Percentiles rank a stretch among this genome's conserved stretches.
phyloP scores from a whole-genome alignment of 2,113 vertebrate genomes.

The Planiliza haematocheilus region DNA sequence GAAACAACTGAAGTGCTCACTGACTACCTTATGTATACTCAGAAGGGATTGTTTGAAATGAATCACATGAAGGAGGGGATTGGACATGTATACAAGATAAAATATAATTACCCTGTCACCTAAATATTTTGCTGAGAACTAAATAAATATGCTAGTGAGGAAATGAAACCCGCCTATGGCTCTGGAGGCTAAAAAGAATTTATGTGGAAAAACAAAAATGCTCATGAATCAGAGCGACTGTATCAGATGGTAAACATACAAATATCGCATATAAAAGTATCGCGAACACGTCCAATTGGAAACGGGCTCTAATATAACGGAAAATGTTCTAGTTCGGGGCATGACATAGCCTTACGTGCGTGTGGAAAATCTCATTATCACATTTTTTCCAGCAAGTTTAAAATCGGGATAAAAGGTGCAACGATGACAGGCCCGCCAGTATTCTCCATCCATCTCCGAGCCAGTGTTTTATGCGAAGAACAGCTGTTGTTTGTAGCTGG shows the following conservation, averaged over 20 bases:
- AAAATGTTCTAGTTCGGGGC: not conserved
- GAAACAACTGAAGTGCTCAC: conserved; percentile 67
- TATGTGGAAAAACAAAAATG: conserved; percentile 38
- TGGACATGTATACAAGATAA: conserved; percentile 78
- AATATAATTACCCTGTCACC: conserved; percentile 80
- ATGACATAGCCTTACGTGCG: conserved; percentile 22
- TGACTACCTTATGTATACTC: conserved; percentile 80
- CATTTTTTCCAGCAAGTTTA: conserved; percentile 48
- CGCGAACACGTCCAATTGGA: conserved; percentile 14
- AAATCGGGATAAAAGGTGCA: conserved; percentile 58
- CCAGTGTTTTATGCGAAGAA: conserved; percentile 42
- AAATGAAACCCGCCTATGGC: conserved; percentile 72
- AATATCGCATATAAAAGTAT: conserved; percentile 41
- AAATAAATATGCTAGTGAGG: conserved; percentile 78
- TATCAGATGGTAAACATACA: conserved; percentile 55
- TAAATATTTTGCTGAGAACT: conserved; percentile 80
- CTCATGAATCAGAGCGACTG: conserved; percentile 49
- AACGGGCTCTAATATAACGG: conserved; percentile 9
- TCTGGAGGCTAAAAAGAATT: conserved; percentile 59
- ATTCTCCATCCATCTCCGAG: conserved; percentile 43
- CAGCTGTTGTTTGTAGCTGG: conserved; percentile 71
- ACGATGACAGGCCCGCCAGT: conserved; percentile 23
- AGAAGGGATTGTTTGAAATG: conserved; percentile 77
- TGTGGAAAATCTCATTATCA: conserved; percentile 45
- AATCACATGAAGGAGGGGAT: conserved; percentile 75